Evolutionary conservation across 2,113 vertebrate species (phyloP).

Genomic region (Lepidothrix coronata): DNA sequence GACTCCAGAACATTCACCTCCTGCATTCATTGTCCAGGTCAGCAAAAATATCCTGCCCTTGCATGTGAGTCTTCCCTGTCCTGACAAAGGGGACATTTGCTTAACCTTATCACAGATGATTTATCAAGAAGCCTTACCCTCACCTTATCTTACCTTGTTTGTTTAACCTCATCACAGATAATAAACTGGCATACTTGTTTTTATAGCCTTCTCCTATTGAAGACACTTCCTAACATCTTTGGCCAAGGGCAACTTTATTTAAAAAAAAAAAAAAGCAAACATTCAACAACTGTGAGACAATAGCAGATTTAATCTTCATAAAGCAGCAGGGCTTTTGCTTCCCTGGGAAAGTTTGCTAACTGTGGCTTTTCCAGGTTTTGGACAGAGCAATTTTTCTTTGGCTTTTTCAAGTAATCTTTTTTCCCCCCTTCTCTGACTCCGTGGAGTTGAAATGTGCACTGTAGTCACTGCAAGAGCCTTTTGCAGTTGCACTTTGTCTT

Average conservation of each 20-base stretch:
- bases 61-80: background rate
- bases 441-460: background rate
- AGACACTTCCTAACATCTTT: background rate
- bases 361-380: slow-evolving; percentile 4
- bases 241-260: background rate
- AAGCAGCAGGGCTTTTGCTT: slow-evolving; percentile 11
- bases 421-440: background rate
- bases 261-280: background rate
- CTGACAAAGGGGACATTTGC: slow-evolving; percentile 7
- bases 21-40: background rate
- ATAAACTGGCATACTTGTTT: background rate
- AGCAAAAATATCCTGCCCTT: background rate
- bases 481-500: background rate
- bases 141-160: slow-evolving; percentile 2
- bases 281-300: background rate
- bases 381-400: background rate
- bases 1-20: background rate
- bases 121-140: background rate
- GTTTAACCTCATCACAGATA: background rate
- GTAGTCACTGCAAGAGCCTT: background rate
- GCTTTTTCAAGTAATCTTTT: background rate
- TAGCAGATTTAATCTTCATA: background rate
- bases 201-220: background rate
- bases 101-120: slow-evolving; percentile 34
- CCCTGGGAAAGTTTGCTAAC: background rate